Evolutionary conservation across 1,140 invertebrate species (phyloP).

Genomic region (Watersipora subatra): DNA sequence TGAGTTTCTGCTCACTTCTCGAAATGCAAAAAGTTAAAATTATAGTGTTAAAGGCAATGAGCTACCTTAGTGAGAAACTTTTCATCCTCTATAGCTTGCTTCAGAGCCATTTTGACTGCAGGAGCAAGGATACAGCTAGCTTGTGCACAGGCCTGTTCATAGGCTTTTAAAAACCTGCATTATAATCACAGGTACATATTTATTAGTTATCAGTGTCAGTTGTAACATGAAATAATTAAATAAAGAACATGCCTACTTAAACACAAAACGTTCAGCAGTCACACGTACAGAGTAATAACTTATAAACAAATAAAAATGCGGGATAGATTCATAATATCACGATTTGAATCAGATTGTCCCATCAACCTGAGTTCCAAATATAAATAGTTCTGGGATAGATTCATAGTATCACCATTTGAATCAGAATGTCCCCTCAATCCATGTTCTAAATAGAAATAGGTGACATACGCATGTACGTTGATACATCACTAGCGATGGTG

Average conservation of each 20-base stretch:
- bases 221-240: neutral
- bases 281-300: too few species aligned
- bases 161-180: slow-evolving; percentile 19
- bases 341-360: neutral
- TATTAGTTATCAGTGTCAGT: neutral
- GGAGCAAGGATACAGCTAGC: slow-evolving; percentile 24
- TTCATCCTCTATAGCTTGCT: slow-evolving; percentile 21
- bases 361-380: neutral
- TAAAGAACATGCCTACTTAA: too few species aligned
- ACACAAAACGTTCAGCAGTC: too few species aligned
- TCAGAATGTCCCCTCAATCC: neutral
- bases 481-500: neutral
- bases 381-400: neutral
- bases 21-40: neutral
- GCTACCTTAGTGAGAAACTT: slow-evolving; percentile 21
- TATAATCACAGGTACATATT: neutral
- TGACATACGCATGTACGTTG: neutral
- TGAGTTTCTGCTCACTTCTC: too few species aligned
- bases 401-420: neutral
- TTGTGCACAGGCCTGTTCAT: slow-evolving; percentile 23
- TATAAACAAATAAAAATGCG: too few species aligned
- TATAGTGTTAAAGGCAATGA: neutral
- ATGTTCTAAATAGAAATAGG: neutral
- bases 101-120: slow-evolving; percentile 18
- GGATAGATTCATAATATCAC: too few species aligned